Evolutionary conservation across 2,888 invertebrate species (phyloP).

Genomic region (Bruchidius siliquastri): DNA sequence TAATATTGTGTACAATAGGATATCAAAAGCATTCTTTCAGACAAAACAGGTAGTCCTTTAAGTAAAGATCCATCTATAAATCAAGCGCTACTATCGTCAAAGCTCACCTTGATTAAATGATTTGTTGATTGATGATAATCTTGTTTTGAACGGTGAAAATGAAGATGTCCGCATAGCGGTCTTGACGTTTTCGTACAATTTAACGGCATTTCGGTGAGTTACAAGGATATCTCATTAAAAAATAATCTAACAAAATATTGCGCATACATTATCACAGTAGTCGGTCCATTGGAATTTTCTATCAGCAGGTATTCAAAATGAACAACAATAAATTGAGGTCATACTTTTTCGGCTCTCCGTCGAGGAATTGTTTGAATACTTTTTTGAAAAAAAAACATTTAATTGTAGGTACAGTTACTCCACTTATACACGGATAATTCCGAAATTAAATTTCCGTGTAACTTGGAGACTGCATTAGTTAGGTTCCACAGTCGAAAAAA

Average conservation of each 20-base stretch:
- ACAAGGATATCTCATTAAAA: not conserved
- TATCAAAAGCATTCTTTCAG: too few species aligned
- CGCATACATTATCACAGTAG: not conserved
- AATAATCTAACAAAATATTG: not conserved
- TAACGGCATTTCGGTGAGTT: not conserved
- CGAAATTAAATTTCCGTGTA: not conserved
- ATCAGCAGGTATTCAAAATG: not conserved
- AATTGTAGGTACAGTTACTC: not conserved
- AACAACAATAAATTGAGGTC: not conserved
- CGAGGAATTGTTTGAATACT: not conserved
- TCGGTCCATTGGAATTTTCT: not conserved
- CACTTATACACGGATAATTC: not conserved
- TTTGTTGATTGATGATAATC: not conserved
- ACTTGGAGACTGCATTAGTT: not conserved
- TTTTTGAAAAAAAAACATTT: not conserved
- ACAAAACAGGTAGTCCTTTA: too few species aligned
- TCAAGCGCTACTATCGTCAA: not conserved
- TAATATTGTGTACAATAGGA: too few species aligned
- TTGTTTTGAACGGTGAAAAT: not conserved
- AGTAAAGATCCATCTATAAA: too few species aligned
- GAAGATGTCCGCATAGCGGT: not conserved
- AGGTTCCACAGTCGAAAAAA: not conserved
- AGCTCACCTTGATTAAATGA: not conserved
- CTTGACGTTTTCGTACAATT: not conserved
- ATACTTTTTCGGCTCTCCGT: not conserved